Conservation (phyloP, 2,797 vertebrate genomes). For the Lophotriccus pileatus region DNA sequence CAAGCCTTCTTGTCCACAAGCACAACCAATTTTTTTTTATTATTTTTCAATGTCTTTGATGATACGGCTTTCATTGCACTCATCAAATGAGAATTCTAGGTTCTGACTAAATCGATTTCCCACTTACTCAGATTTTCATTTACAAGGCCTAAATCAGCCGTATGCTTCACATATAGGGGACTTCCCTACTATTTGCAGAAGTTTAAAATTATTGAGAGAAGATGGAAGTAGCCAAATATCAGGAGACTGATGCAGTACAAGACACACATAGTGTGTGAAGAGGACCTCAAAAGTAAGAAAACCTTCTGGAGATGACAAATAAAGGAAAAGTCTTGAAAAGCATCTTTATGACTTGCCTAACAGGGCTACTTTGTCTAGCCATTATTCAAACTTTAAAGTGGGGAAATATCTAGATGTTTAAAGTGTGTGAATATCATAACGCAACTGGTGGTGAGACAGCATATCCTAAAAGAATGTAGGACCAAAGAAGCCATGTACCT, state of each 20-base stretch:
- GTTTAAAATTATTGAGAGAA: neutral
- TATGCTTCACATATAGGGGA: neutral
- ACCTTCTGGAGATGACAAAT: neutral
- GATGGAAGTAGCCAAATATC: neutral
- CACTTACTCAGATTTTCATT: neutral
- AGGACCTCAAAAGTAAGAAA: neutral
- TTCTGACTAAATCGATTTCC: neutral
- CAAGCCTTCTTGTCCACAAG: neutral
- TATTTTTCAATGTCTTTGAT: neutral
- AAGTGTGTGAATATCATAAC: neutral
- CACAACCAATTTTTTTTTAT: accelerated
- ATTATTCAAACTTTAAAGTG: neutral
- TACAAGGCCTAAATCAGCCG: neutral
- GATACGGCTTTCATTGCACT: neutral
- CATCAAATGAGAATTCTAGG: neutral
- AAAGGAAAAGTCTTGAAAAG: neutral
- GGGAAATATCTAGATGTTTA: neutral
- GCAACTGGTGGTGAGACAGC: neutral
- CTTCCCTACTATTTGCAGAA: neutral
- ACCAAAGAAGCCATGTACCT: neutral
- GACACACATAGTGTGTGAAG: neutral
- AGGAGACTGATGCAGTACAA: neutral
- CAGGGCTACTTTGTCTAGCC: neutral
- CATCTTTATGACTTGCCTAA: neutral
- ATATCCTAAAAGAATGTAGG: neutral